These are phyloP conservation scores for Limosa lapponica DNA, from an alignment of 2,797 vertebrate genomes.

Conservation along the genomic window DNA sequence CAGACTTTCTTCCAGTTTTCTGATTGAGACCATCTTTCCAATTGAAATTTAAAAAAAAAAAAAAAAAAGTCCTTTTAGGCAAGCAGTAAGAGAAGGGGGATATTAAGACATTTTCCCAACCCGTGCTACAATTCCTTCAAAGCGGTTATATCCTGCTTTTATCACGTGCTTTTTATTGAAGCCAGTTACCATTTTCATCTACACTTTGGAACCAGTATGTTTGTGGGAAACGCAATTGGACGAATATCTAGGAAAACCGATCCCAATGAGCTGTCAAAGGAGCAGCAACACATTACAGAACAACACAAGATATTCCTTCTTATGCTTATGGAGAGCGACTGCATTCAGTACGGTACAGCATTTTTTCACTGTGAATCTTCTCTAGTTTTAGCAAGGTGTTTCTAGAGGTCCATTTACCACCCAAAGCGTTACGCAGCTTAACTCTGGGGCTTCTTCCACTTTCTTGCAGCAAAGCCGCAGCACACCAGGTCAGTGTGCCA, in stretches of 20 bases:
- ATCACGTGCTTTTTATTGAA: background rate
- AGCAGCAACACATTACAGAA: background rate
- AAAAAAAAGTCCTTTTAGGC: background rate
- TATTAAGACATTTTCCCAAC: conserved; percentile 24
- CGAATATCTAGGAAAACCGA: background rate
- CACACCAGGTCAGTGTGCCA: background rate
- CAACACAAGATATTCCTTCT: background rate
- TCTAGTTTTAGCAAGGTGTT: background rate
- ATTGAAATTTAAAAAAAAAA: no score
- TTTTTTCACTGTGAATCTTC: background rate
- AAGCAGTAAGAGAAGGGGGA: background rate
- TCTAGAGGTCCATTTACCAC: background rate
- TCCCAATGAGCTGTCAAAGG: background rate
- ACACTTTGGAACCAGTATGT: background rate
- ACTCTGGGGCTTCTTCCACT: background rate
- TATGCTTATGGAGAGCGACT: background rate
- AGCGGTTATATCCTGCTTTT: background rate
- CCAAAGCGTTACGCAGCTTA: background rate
- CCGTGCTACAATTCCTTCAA: background rate
- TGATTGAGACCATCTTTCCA: background rate
- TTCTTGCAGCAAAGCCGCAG: background rate
- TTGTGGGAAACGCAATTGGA: background rate
- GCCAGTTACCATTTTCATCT: background rate
- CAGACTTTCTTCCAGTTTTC: background rate
- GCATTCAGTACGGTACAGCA: background rate